Conservation (phyloP, 1,140 invertebrate genomes). For the Diabrotica undecimpunctata region DNA sequence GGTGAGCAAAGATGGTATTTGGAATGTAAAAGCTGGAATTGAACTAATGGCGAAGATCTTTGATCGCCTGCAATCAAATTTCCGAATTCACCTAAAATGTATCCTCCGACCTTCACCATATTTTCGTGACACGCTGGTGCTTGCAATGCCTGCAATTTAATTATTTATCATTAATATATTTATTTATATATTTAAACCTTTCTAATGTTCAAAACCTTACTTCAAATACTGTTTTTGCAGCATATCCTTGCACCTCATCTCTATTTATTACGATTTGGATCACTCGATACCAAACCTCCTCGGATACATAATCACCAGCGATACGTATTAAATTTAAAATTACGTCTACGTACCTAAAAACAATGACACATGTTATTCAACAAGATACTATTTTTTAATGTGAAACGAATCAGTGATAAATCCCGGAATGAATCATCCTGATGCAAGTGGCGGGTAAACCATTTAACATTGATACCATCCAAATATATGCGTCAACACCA, state of each 20-base stretch:
- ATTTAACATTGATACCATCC: no score
- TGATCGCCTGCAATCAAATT: conserved; percentile 99
- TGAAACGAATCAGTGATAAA: no score
- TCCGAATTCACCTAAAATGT: conserved; percentile 99
- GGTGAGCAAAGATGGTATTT: conserved; percentile 98
- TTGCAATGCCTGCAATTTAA: conserved; percentile 72
- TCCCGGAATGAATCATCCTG: no score
- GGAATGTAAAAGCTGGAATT: conserved; percentile 95
- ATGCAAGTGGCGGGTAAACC: no score
- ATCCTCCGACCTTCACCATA: conserved; percentile 99
- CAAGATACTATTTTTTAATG: no score
- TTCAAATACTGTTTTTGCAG: conserved; percentile 99
- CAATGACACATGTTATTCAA: conserved; percentile 15
- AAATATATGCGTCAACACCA: no score
- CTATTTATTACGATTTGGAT: conserved; percentile 99
- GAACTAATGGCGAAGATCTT: conserved; percentile 90
- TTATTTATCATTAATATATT: not conserved
- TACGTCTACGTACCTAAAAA: conserved; percentile 88
- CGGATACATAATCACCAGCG: conserved; percentile 98
- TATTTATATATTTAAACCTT: not conserved
- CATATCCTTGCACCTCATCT: conserved; percentile 98
- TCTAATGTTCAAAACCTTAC: conserved; percentile 40
- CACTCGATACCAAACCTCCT: conserved; percentile 98
- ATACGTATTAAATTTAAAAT: conserved; percentile 99
- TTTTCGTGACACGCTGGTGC: conserved; percentile 99